These are phyloP conservation scores for Chaenogobius annularis DNA, from an alignment of 2,113 vertebrate species.

Conservation along the genomic window DNA sequence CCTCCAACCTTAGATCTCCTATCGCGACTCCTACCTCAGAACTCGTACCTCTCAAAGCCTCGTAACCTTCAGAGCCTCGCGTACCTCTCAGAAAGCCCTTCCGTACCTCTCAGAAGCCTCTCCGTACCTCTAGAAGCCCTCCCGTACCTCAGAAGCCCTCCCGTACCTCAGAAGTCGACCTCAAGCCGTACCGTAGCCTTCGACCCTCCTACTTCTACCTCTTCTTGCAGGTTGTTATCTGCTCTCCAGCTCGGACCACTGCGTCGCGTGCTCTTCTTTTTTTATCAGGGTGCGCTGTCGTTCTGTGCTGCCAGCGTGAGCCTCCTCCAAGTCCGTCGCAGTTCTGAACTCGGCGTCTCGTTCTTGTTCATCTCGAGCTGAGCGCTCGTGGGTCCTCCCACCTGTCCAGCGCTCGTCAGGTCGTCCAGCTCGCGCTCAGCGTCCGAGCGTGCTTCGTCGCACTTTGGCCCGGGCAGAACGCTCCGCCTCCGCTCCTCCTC, in stretches of 20 bases:
- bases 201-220: too few species aligned
- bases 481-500: constrained; percentile 91
- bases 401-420: constrained; percentile 90
- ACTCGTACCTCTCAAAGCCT: too few species aligned
- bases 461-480: constrained; percentile 83
- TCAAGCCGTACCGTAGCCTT: too few species aligned
- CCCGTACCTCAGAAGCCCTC: too few species aligned
- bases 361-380: constrained; percentile 81
- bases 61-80: too few species aligned
- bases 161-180: too few species aligned
- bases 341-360: constrained; percentile 83
- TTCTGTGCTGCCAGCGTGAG: constrained; percentile 85
- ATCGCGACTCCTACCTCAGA: too few species aligned
- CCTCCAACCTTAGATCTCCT: too few species aligned
- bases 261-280: constrained; percentile 91
- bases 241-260: constrained; percentile 83
- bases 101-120: too few species aligned
- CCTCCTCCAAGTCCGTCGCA: constrained; percentile 89
- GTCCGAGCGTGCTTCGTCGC: constrained; percentile 88
- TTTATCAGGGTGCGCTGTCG: constrained; percentile 80
- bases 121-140: too few species aligned
- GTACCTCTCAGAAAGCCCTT: too few species aligned
- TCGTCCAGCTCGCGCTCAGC: constrained; percentile 91
- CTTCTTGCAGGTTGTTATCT: constrained; percentile 92
- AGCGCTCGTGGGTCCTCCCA: constrained; percentile 78